These are phyloP conservation scores for Silurus meridionalis DNA, from an alignment of 2,113 vertebrate genomes.

Conservation along the genomic window DNA sequence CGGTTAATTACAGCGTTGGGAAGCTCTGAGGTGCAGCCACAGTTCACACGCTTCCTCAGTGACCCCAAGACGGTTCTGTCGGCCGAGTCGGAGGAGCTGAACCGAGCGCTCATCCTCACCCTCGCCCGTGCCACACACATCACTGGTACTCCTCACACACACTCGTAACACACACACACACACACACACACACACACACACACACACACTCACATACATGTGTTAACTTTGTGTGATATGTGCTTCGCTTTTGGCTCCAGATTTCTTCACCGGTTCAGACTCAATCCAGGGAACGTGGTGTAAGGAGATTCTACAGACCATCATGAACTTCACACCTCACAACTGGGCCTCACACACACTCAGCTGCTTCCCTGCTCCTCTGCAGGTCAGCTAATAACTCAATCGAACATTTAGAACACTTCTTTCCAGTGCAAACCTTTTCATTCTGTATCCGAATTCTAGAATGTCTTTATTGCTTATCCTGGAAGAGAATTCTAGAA, in stretches of 20 bases:
- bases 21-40: slow-evolving; percentile 94
- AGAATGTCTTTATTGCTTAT: not conserved
- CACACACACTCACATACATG: slow-evolving; percentile 42
- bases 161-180: not conserved
- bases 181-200: not conserved
- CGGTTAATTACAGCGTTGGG: slow-evolving; percentile 93
- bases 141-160: slow-evolving; percentile 76
- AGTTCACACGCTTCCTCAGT: slow-evolving; percentile 95
- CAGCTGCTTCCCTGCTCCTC: slow-evolving; percentile 93
- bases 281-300: slow-evolving; percentile 99
- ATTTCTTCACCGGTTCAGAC: slow-evolving; percentile 98
- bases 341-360: slow-evolving; percentile 98
- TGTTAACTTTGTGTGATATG: not conserved
- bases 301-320: slow-evolving; percentile 98
- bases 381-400: slow-evolving; percentile 79
- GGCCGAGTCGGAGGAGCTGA: slow-evolving; percentile 94
- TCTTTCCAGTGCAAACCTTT: not conserved
- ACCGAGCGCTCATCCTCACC: slow-evolving; percentile 93
- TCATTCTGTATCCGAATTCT: not conserved
- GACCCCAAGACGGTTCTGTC: slow-evolving; percentile 96
- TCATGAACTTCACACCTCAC: slow-evolving; percentile 97
- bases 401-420: not conserved
- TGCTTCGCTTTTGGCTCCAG: slow-evolving; percentile 63
- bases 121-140: slow-evolving; percentile 95
- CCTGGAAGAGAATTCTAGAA: not conserved